Percentiles rank a stretch among this genome's conserved stretches.
phyloP scores from a whole-genome alignment of 2,888 invertebrate genomes.

The Abscondita cerata region DNA sequence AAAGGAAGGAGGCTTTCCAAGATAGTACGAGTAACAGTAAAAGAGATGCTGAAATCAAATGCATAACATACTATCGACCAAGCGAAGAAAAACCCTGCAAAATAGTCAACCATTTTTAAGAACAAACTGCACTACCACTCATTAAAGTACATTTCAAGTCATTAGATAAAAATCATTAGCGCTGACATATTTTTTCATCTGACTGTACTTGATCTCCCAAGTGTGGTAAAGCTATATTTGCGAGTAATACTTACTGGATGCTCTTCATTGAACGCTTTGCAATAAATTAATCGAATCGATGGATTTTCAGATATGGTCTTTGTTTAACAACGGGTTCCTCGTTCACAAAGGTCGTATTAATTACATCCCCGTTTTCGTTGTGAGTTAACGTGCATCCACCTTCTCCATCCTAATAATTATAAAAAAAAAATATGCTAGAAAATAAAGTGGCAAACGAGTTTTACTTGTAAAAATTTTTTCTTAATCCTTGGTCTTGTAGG shows the following conservation, averaged over 20 bases:
- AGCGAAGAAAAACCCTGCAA: too few species aligned
- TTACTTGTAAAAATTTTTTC: conserved; percentile 63
- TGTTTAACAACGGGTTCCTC: conserved; percentile 57
- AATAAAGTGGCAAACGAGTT: conserved; percentile 24
- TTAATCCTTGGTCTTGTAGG: conserved; percentile 53
- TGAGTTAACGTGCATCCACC: conserved; percentile 72
- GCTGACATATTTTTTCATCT: too few species aligned
- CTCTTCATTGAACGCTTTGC: conserved; percentile 65
- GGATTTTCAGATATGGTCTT: conserved; percentile 56
- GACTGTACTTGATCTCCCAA: too few species aligned
- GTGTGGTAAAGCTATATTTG: too few species aligned
- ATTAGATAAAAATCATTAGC: too few species aligned
- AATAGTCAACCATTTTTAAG: too few species aligned
- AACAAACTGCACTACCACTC: too few species aligned
- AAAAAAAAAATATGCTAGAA: neutral
- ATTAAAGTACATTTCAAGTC: too few species aligned
- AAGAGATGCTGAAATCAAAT: too few species aligned
- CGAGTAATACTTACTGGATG: conserved; percentile 65
- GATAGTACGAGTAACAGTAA: too few species aligned
- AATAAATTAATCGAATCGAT: conserved; percentile 66
- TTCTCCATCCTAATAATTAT: conserved; percentile 65
- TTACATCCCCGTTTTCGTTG: conserved; percentile 66
- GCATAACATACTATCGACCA: too few species aligned
- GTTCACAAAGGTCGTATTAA: conserved; percentile 57
- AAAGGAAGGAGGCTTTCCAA: too few species aligned